Evolutionary conservation across 2,888 invertebrate species (phyloP), one percentile per base, ranked within the genome.

Genomic region (Serrognathus titanus): DNA sequence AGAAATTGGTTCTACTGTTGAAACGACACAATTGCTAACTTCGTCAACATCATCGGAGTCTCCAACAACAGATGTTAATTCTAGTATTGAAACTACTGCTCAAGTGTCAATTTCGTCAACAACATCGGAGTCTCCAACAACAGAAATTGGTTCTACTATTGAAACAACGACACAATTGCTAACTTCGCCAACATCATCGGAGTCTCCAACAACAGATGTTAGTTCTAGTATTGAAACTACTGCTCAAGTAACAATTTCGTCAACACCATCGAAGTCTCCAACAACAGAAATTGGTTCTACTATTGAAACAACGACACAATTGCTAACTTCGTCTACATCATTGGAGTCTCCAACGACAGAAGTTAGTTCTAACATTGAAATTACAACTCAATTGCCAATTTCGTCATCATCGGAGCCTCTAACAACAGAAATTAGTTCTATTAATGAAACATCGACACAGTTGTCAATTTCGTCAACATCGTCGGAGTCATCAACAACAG

Each of bases 1-100:
- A 88, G 88, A 67, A 31, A 3, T 31, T 3, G 6, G 7, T 31
- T 7, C 24, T 31, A 31, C 1, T 31, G 6, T 31, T 31, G 24
- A 31, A 31, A 31, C 24, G 4, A 20, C 20, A 4, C 20, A 20
- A 4, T 20, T 20, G 20, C 4, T 4, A 20, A 20, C 20, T 4
- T 20, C 4, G 20, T 2, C 20, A 20, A 2, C 20, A 20, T 20
- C 43, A 43, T 16, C 43, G 3, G 43, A 16, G 46, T 60, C 53
- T 46, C 16, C 43, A 43, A 43, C 43, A 3, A 39, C 39, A 20
- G 20, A 4, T 3, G 20, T 4, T 20, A 20, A 20, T 20, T 20
- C 20, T 20, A 20, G 4, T 4, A 20, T 20, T 20, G 20, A 20
- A 20, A 20, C 20, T 20, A 20, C 20, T 3, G 4, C 20, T 20